Base-by-base conservation (phyloP, 2,888 invertebrate species). In the Orchestes rusci region DNA sequence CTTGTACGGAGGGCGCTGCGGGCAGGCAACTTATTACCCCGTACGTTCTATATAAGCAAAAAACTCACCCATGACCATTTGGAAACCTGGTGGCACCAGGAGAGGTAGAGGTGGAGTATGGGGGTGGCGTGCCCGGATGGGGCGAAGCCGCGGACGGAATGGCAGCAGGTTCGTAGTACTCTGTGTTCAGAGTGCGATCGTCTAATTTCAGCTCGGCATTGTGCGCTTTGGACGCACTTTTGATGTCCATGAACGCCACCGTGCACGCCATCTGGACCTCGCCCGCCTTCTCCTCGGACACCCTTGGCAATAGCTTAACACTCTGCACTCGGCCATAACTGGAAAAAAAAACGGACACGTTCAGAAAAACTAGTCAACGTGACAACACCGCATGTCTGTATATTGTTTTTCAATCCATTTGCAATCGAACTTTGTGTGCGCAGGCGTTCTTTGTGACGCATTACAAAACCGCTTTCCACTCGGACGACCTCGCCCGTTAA, bases 311-410 rank as follows among this genome's bases (percentile, higher is more conserved):
- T 73, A 92, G 77, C 76, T 90, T 91, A 78, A 91, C 90, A 80
- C 88, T 92, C 78, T 93, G 93, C 76, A 93, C 92, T 77, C 90
- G 90, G 77, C 92, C 92, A 90, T 91, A 92, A 78, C 92, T 92
- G 78, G 44, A 56, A 56, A 31, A 31, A 48, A 40, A 23, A 23
- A 23, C 5, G 23, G 10, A 23, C 7, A 23, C 5, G 10, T 23
- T 7, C 23, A 23, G 23, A 23, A 38, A 32, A 32, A 32, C 3
- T 10, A 4, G 15, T 32, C 13, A 32, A 13, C 3, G 3, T 16
- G 43, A 34, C 43, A 44, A 38, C 32, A 13, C 33, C 18, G 43
- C 43, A 2, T 23, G 10, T 15, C 31, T 23, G 28, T 31, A 33
- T 33, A 27, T 34, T 41, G 40, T 41, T 41, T 23, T 16, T 41